Evolutionary conservation across 1,140 invertebrate genomes (phyloP).

Genomic region (Contarinia nasturtii): DNA sequence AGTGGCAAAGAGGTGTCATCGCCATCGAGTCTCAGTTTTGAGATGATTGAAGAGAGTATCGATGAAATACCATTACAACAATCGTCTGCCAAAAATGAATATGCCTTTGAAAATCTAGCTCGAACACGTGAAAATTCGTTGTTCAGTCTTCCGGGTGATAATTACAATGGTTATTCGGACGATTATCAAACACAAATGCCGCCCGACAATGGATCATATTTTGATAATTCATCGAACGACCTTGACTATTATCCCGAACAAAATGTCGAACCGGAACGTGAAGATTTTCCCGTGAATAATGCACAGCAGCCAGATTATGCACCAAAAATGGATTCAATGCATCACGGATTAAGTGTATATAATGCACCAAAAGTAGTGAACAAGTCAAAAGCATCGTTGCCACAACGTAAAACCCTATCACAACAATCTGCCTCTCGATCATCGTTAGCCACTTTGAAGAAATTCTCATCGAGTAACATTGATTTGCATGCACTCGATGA

Average conservation of each 20-base stretch:
- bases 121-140: not conserved
- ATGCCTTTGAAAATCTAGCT: not conserved
- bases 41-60: conserved; percentile 17
- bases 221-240: conserved; percentile 1
- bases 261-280: conserved; percentile 19
- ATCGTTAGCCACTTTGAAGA: not conserved
- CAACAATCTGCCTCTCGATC: not conserved
- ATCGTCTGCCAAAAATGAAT: not conserved
- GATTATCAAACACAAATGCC: conserved; percentile 13
- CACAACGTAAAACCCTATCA: not conserved
- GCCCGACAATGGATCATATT: conserved; percentile 12
- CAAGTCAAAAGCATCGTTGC: not conserved
- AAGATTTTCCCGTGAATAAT: conserved; percentile 23
- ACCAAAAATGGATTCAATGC: conserved; percentile 10
- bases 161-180: conserved; percentile 3
- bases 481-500: conserved; percentile 22
- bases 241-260: conserved; percentile 14
- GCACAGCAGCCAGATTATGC: conserved; percentile 12
- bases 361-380: not conserved
- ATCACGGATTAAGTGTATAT: not conserved
- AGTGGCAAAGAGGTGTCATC: conserved; percentile 12
- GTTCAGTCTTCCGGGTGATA: conserved; percentile 1
- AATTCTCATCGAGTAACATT: conserved; percentile 17
- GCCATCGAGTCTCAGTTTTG: conserved; percentile 16
- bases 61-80: not conserved